phyloP scores from a whole-genome alignment of 2,888 invertebrate genomes.

The Eilema depressum region DNA sequence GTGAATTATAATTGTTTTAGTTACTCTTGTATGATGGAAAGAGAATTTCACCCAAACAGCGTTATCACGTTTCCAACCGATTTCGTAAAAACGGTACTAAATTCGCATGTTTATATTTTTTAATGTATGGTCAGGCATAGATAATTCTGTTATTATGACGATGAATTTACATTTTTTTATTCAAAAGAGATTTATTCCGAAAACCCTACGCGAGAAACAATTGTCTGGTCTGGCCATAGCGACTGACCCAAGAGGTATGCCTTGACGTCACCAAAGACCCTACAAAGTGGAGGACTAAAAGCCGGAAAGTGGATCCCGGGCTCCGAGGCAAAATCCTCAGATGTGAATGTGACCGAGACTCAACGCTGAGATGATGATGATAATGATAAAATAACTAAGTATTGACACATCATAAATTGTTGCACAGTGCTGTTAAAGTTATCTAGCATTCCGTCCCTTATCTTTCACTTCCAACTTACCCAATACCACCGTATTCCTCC shows the following conservation, averaged over 20 bases:
- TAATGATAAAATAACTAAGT: not conserved
- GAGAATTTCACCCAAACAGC: not conserved
- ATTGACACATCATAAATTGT: not conserved
- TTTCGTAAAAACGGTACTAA: no score
- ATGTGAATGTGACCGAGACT: not conserved
- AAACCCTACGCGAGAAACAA: no score
- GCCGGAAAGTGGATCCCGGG: not conserved
- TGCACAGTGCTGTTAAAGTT: not conserved
- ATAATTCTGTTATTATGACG: no score
- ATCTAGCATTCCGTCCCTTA: not conserved
- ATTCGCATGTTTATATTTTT: no score
- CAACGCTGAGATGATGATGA: not conserved
- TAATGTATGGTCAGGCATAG: no score
- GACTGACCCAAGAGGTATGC: not conserved
- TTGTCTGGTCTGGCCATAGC: no score
- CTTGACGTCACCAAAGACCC: not conserved
- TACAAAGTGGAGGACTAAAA: not conserved
- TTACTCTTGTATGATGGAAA: not conserved
- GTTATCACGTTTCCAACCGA: no score
- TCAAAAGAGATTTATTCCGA: no score
- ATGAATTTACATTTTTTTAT: no score
- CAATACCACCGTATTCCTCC: not conserved
- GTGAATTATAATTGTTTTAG: not conserved
- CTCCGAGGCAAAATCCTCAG: not conserved
- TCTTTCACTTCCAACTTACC: not conserved